These are phyloP conservation scores for Carlito syrichta DNA, from an alignment of 2,113 vertebrate species.

Conservation along the genomic window DNA sequence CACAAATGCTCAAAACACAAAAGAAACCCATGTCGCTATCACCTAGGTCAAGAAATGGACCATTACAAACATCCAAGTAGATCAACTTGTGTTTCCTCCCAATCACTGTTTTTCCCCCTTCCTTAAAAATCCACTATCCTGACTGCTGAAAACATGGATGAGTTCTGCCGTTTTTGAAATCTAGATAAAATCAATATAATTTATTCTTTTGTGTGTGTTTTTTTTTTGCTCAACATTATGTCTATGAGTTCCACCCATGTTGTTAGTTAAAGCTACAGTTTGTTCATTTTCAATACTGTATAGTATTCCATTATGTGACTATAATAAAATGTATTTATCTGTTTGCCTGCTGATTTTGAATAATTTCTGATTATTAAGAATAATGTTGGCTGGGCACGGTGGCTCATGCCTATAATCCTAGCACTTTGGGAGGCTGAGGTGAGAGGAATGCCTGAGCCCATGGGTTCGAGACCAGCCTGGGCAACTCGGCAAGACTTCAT, in stretches of 20 bases:
- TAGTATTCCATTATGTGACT: neutral
- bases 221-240: neutral
- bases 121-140: neutral
- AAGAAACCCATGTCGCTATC: neutral
- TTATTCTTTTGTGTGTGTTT: neutral
- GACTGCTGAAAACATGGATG: neutral
- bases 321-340: neutral
- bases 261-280: neutral
- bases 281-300: neutral
- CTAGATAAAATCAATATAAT: neutral
- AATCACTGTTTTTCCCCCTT: neutral
- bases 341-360: neutral
- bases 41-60: neutral
- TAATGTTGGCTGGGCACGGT: too few species aligned
- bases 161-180: neutral
- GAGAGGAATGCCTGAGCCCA: too few species aligned
- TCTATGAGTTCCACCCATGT: neutral
- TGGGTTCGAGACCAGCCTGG: too few species aligned
- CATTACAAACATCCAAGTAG: neutral
- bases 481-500: too few species aligned
- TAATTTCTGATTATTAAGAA: conserved; percentile 1
- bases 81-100: neutral
- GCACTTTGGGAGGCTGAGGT: too few species aligned
- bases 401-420: too few species aligned
- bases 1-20: neutral